Conservation (phyloP, 1,140 invertebrate genomes). For the Listronotus oregonensis region DNA sequence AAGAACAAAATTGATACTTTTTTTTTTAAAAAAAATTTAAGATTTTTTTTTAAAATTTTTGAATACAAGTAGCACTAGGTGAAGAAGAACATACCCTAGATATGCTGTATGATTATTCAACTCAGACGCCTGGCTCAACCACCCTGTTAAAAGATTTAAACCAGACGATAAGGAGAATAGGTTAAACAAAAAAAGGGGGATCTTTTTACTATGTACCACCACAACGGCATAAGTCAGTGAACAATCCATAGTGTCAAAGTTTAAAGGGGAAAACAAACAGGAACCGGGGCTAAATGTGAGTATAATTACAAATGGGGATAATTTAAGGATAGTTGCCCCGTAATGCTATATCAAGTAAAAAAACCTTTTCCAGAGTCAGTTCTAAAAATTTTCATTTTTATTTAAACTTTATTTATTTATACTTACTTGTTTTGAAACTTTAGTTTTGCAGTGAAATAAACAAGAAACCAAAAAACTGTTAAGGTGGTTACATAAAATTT, state of each 20-base stretch:
- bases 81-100: slow-evolving; percentile 81
- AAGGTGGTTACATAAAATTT: no score
- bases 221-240: slow-evolving; percentile 57
- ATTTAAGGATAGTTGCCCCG: no score
- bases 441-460: no score
- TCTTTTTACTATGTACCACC: slow-evolving; percentile 66
- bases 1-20: no score
- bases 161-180: slow-evolving; percentile 55
- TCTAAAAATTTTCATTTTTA: no score
- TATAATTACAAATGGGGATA: no score
- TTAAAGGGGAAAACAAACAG: slow-evolving; percentile 59
- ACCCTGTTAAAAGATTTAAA: slow-evolving; percentile 86
- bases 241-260: slow-evolving; percentile 42
- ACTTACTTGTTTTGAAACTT: no score
- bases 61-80: slow-evolving; percentile 62
- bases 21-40: no score
- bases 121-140: slow-evolving; percentile 85
- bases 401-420: no score
- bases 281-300: slow-evolving; percentile 45
- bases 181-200: slow-evolving; percentile 52
- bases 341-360: no score
- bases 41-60: no score
- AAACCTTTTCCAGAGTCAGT: not conserved
- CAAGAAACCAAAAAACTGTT: no score
- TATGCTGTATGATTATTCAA: slow-evolving; percentile 86